These are phyloP conservation scores for Apis dorsata DNA, from an alignment of 1,140 invertebrate species.

Conservation along the genomic window DNA sequence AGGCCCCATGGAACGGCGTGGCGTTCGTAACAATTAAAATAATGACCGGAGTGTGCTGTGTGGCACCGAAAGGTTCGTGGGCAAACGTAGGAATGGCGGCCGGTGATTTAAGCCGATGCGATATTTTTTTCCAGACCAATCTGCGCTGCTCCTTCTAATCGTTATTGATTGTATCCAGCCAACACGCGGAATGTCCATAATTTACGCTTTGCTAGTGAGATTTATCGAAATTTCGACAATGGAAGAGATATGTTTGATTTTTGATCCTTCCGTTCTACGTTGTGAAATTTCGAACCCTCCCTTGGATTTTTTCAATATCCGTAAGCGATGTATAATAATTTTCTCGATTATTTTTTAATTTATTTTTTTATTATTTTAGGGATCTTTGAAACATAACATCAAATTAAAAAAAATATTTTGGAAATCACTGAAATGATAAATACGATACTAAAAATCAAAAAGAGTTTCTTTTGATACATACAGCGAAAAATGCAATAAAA, in stretches of 20 bases:
- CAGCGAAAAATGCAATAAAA: too few relatives aligned
- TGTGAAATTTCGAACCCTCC: background rate
- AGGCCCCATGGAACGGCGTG: slow-evolving; percentile 61
- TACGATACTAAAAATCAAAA: too few relatives aligned
- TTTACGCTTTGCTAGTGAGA: slow-evolving; percentile 53
- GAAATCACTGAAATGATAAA: too few relatives aligned
- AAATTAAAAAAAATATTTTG: too few relatives aligned
- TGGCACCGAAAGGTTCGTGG: slow-evolving; percentile 34
- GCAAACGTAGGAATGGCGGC: slow-evolving; percentile 34
- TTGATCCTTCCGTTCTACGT: background rate
- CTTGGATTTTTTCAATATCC: background rate
- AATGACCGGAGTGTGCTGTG: slow-evolving; percentile 64
- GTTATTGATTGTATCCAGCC: slow-evolving; percentile 58
- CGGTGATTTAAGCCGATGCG: slow-evolving; percentile 66
- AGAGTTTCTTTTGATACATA: too few relatives aligned
- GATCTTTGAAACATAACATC: too few relatives aligned
- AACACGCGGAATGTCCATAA: slow-evolving; percentile 60
- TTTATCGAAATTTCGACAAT: slow-evolving; percentile 57
- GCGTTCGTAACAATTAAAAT: slow-evolving; percentile 75
- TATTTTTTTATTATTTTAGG: too few relatives aligned
- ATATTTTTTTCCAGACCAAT: slow-evolving; percentile 49
- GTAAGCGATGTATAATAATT: background rate
- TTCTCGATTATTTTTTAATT: too few relatives aligned
- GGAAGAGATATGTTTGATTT: slow-evolving; percentile 14
- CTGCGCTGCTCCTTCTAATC: slow-evolving; percentile 54